phyloP scores from a whole-genome alignment of 1,140 invertebrate species.

The Reticulitermes speratus region DNA sequence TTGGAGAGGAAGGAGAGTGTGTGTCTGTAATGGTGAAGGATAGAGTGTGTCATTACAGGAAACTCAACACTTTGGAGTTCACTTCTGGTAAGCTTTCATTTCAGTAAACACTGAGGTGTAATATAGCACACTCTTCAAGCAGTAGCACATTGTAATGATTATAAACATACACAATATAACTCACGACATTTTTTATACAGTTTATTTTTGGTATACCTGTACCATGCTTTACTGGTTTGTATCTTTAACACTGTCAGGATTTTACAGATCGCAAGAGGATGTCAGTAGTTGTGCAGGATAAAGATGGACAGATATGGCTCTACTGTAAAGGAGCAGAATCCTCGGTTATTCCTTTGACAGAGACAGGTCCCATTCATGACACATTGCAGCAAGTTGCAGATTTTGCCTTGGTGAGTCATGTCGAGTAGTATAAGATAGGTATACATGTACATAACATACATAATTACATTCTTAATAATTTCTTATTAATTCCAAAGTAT shows the following conservation, averaged over 20 bases:
- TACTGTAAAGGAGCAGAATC: conserved; percentile 84
- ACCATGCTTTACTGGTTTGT: no score
- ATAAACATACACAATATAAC: no score
- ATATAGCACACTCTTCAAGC: no score
- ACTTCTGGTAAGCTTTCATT: conserved; percentile 50
- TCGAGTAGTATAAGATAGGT: background rate
- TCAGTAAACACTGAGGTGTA: no score
- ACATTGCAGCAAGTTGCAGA: conserved; percentile 52
- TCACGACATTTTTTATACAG: no score
- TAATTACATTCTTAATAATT: no score
- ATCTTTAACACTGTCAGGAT: background rate
- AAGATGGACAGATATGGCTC: conserved; percentile 58
- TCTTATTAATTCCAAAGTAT: no score
- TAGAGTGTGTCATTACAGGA: conserved; percentile 40
- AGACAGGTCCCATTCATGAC: conserved; percentile 46
- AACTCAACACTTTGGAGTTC: conserved; percentile 59
- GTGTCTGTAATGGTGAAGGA: conserved; percentile 45
- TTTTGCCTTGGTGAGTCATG: conserved; percentile 55
- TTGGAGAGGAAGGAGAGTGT: conserved; percentile 58
- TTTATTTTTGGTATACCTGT: no score
- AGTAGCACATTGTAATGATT: no score
- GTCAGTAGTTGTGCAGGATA: conserved; percentile 61
- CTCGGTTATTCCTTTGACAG: conserved; percentile 63
- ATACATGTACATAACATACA: no score
- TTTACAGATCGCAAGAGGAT: conserved; percentile 60